Conservation (phyloP, 2,888 invertebrate genomes). For the Abrostola tripartita region DNA sequence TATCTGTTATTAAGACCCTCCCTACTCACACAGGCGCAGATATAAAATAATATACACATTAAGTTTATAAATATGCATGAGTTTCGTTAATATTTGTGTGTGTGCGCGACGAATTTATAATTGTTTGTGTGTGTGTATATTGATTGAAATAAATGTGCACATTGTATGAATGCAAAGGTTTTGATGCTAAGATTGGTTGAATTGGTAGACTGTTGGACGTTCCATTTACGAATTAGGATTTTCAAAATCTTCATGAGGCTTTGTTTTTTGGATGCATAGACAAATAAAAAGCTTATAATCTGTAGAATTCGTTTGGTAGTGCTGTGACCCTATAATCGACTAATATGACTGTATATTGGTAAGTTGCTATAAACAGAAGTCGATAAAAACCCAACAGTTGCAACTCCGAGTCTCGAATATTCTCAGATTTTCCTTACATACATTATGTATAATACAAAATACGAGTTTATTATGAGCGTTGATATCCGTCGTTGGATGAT, state of each 20-base stretch:
- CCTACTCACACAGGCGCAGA: constrained; percentile 77
- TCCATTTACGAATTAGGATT: constrained; percentile 22
- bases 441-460: constrained; percentile 41
- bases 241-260: neutral
- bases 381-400: no score
- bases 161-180: constrained; percentile 52
- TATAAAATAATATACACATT: constrained; percentile 86
- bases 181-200: constrained; percentile 16
- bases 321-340: no score
- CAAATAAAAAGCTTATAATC: no score
- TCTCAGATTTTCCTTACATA: constrained; percentile 28
- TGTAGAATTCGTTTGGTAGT: no score
- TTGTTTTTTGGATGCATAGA: no score
- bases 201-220: constrained; percentile 11
- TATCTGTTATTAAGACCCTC: constrained; percentile 87
- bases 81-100: constrained; percentile 80
- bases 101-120: constrained; percentile 67
- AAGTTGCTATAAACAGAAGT: no score
- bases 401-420: constrained; percentile 12
- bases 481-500: constrained; percentile 67
- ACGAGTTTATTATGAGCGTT: constrained; percentile 56
- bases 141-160: constrained; percentile 60
- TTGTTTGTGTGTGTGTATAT: constrained; percentile 60
- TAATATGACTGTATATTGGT: no score
- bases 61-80: constrained; percentile 88